Percentiles rank a stretch among this genome's conserved stretches.
phyloP scores from a whole-genome alignment of 2,888 invertebrate species.

The Coenonympha glycerion region DNA sequence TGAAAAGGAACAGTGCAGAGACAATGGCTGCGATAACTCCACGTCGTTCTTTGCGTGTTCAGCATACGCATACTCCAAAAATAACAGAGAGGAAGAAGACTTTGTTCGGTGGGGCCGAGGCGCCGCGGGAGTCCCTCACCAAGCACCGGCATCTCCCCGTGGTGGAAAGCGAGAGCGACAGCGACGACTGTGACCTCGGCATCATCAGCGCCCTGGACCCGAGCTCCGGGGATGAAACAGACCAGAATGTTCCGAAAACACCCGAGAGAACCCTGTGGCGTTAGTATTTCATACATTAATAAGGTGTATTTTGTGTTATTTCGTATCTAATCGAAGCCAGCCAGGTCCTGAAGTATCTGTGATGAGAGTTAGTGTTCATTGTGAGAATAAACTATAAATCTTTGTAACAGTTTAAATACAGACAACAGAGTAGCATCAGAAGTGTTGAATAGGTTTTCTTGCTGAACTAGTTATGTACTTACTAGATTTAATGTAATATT shows the following conservation, averaged over 20 bases:
- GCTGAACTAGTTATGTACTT: no score
- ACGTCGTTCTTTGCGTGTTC: slow-evolving; percentile 54
- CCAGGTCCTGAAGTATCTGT: no score
- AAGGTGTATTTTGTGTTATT: neutral
- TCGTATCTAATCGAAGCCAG: no score
- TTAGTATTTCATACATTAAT: slow-evolving; percentile 40
- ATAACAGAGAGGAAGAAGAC: slow-evolving; percentile 79
- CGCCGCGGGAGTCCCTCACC: slow-evolving; percentile 54
- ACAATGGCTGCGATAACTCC: slow-evolving; percentile 63
- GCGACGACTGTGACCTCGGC: slow-evolving; percentile 74
- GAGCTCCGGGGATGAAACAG: slow-evolving; percentile 66
- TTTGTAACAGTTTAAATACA: no score
- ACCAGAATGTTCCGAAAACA: slow-evolving; percentile 53
- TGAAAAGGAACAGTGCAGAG: slow-evolving; percentile 28
- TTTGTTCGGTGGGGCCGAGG: slow-evolving; percentile 60
- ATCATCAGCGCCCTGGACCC: slow-evolving; percentile 75
- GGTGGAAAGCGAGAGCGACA: slow-evolving; percentile 67
- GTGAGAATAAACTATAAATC: no score
- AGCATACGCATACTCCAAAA: slow-evolving; percentile 72
- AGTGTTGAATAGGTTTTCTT: no score
- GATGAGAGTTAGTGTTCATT: no score
- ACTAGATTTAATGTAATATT: no score
- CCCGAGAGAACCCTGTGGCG: slow-evolving; percentile 55
- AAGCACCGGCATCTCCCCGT: slow-evolving; percentile 61
- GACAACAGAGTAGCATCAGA: no score